A percentile compares a stretch with the other conserved stretches of the same genome.
These are phyloP conservation scores for Idaea aversata DNA, from an alignment of 2,888 invertebrate genomes.

Conservation along the genomic window DNA sequence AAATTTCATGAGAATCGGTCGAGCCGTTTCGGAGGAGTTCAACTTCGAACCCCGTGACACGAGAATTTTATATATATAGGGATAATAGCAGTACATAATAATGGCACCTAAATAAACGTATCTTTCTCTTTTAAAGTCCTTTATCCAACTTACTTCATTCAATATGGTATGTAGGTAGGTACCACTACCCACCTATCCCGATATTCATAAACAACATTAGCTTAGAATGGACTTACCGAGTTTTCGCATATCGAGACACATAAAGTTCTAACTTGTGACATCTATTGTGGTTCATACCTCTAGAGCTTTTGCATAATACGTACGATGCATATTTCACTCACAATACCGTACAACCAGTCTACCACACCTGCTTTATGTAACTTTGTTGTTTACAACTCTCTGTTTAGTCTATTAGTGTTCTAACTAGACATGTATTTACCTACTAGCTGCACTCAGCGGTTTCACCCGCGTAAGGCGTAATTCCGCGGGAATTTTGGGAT, in stretches of 20 bases:
- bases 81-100: too few species aligned
- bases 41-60: too few species aligned
- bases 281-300: slow-evolving; percentile 20
- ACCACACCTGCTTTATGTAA: slow-evolving; percentile 6
- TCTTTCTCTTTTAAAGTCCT: too few species aligned
- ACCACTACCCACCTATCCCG: neutral
- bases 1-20: too few species aligned
- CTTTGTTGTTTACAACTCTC: slow-evolving; percentile 6
- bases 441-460: too few species aligned
- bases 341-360: neutral
- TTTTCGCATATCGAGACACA: slow-evolving; percentile 17
- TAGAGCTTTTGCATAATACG: slow-evolving; percentile 20
- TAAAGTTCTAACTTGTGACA: slow-evolving; percentile 29
- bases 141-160: too few species aligned
- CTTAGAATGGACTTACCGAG: slow-evolving; percentile 16
- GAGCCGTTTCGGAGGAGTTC: too few species aligned
- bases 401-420: slow-evolving; percentile 2
- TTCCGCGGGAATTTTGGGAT: too few species aligned
- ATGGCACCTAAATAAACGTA: too few species aligned
- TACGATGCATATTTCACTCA: slow-evolving; percentile 12
- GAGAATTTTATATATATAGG: too few species aligned
- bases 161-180: neutral
- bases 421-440: neutral
- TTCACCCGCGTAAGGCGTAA: too few species aligned
- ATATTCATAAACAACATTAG: slow-evolving; percentile 5